Conservation (phyloP, 2,113 vertebrate species). For the Ailurus styani region DNA sequence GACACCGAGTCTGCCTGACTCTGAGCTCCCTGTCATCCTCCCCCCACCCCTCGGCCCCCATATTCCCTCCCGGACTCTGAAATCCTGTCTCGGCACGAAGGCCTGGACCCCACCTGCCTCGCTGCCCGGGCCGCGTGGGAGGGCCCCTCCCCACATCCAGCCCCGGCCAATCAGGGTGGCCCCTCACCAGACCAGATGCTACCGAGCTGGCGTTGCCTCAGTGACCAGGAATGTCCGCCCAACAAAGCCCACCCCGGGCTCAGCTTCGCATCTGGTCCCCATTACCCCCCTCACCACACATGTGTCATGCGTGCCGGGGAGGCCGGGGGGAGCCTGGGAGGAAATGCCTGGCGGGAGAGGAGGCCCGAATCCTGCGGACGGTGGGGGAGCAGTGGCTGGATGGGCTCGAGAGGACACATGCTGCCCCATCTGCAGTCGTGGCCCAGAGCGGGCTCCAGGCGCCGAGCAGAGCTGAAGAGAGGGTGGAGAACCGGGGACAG, state of each 20-base stretch:
- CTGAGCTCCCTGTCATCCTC: neutral
- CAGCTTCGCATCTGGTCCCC: constrained; percentile 35
- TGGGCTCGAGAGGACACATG: neutral
- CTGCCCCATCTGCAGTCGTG: neutral
- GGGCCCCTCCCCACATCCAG: neutral
- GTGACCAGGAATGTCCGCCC: constrained; percentile 59
- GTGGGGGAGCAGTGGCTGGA: too few species aligned
- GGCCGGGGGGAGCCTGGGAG: neutral
- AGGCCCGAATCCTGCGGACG: neutral
- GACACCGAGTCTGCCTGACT: neutral
- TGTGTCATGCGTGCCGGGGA: neutral
- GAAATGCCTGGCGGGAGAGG: neutral
- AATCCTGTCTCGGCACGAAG: neutral
- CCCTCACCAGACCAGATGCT: neutral
- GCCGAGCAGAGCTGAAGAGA: neutral
- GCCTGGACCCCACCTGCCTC: neutral
- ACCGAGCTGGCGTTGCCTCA: constrained; percentile 25
- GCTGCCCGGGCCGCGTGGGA: neutral
- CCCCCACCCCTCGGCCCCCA: neutral
- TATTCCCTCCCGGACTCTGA: neutral
- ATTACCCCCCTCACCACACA: neutral
- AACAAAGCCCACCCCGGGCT: constrained; percentile 25
- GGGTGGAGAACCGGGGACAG: neutral
- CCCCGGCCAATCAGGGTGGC: constrained; percentile 1
- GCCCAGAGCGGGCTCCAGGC: neutral